Evolutionary conservation across 2,113 vertebrate species (phyloP).

Genomic region (Emydocephalus ijimae): DNA sequence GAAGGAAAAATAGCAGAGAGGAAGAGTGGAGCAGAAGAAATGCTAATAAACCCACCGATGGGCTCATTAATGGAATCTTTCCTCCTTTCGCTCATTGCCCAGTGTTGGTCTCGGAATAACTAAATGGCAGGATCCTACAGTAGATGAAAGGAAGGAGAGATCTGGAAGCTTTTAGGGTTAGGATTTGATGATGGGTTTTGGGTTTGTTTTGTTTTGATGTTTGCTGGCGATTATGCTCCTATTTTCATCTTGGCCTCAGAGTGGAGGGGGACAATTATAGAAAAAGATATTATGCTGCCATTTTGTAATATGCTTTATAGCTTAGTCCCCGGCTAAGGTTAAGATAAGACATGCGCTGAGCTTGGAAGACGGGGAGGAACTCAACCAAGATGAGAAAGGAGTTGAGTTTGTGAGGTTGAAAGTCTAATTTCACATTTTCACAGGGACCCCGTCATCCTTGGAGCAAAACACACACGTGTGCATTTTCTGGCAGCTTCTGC

Average conservation of each 20-base stretch:
- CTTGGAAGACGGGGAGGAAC: not conserved
- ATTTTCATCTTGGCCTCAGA: conserved; percentile 1
- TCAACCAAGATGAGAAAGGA: not conserved
- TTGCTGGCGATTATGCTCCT: not conserved
- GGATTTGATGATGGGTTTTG: conserved; percentile 55
- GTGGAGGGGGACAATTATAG: not conserved
- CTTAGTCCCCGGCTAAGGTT: not conserved
- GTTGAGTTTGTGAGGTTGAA: not conserved
- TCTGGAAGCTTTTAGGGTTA: conserved; percentile 69
- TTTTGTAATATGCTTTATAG: not conserved
- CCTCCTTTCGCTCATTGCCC: conserved; percentile 33
- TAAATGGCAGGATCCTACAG: conserved; percentile 60
- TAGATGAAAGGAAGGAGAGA: conserved; percentile 69
- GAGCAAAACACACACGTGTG: not conserved
- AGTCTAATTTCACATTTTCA: not conserved
- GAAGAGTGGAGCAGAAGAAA: conserved; percentile 71
- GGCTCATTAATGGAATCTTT: conserved; percentile 73
- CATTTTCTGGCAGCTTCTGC: not conserved
- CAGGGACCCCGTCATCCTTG: not conserved
- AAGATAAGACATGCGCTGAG: not conserved
- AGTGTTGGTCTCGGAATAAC: conserved; percentile 53
- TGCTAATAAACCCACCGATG: conserved; percentile 70
- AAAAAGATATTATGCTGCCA: not conserved
- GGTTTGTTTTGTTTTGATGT: not conserved
- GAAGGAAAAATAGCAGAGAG: conserved; percentile 63